Conservation (phyloP, 2,888 invertebrate genomes). For the Altica lythri region DNA sequence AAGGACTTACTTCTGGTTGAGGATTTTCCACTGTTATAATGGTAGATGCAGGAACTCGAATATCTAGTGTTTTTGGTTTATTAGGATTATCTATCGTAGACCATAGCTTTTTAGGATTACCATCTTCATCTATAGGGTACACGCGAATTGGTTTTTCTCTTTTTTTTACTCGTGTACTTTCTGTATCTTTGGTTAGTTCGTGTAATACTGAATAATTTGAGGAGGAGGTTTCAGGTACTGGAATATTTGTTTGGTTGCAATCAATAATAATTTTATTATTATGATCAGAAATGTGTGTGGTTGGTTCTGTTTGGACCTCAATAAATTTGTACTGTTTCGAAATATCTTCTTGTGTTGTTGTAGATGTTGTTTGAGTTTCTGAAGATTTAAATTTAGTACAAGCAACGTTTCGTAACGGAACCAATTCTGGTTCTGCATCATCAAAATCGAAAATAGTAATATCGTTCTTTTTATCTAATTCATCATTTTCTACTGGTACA, state of each 20-base stretch:
- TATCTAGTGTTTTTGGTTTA: not conserved
- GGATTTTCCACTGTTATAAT: no score
- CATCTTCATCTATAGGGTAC: conserved; percentile 5
- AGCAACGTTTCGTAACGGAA: conserved; percentile 14
- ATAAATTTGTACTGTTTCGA: no score
- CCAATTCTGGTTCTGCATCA: conserved; percentile 28
- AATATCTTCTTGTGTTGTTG: not conserved
- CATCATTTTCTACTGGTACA: not conserved
- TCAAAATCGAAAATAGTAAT: conserved; percentile 35
- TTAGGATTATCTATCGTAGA: conserved; percentile 4
- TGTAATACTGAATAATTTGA: no score
- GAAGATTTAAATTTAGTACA: not conserved
- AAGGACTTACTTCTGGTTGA: not conserved
- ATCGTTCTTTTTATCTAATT: conserved; percentile 22
- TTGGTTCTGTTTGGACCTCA: no score
- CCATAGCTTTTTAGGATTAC: conserved; percentile 15
- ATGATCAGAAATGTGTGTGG: no score
- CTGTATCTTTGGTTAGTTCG: not conserved
- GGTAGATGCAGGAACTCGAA: not conserved
- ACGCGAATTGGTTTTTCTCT: not conserved
- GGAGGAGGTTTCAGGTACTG: no score
- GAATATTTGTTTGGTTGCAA: no score
- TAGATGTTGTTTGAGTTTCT: not conserved
- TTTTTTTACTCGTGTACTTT: not conserved
- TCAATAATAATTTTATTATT: no score